Conservation (phyloP, 92 coral and sea anemone genomes). For the Zoanthus solanderi region DNA sequence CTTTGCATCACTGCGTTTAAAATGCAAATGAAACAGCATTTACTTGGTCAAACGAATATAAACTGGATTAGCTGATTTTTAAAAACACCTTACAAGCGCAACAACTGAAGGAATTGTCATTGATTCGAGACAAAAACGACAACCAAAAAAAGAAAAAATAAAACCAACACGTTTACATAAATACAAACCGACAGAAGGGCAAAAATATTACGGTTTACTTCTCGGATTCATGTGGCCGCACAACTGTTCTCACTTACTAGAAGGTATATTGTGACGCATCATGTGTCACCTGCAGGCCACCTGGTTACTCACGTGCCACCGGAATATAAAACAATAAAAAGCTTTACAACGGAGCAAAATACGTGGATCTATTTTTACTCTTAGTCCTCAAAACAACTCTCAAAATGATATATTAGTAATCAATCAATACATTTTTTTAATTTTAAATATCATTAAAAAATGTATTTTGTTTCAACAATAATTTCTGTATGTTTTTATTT, state of each 20-base stretch:
- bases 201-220: not conserved
- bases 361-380: too few species aligned
- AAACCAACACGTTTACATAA: not conserved
- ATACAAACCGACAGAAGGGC: not conserved
- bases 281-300: conserved; percentile 16
- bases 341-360: too few species aligned
- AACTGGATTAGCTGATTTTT: not conserved
- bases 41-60: not conserved
- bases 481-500: too few species aligned
- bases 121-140: not conserved
- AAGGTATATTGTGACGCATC: not conserved
- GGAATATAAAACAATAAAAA: too few species aligned
- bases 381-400: too few species aligned
- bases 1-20: not conserved
- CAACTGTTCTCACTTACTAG: not conserved
- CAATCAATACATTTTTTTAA: too few species aligned
- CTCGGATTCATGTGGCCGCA: not conserved
- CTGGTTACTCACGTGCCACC: not conserved
- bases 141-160: not conserved
- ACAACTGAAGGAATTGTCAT: not conserved
- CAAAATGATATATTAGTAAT: too few species aligned
- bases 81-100: too few species aligned
- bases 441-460: too few species aligned
- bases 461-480: too few species aligned
- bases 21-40: not conserved